Evolutionary conservation across 2,797 vertebrate species (phyloP), one percentile per base, ranked within the genome.

Genomic region (Protosalanx chinensis): DNA sequence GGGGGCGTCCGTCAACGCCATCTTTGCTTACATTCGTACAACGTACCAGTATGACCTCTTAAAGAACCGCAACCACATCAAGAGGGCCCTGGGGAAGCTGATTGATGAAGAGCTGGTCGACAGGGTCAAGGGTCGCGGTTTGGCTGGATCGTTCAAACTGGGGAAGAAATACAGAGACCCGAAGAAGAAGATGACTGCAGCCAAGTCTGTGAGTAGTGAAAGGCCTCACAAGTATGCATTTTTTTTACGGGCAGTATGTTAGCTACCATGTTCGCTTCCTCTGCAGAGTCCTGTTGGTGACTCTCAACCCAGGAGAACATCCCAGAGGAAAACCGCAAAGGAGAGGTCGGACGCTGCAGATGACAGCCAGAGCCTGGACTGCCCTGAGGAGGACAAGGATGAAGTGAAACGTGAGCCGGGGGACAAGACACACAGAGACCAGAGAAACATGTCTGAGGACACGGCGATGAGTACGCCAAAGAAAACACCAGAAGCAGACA

Each of bases 111-210:
- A 94, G 67, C 80, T 96, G 76, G 94, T 99, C 27, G 90, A 95
- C 74, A 93, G 95, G 82, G 94, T 98, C 80, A 99, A 96, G 93
- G 98, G 98, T 71, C 94, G 96, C 23, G 98, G 98, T 70, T 88
- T 98, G 84, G 93, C 95, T 5, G 97, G 96, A 0, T 98, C 98
- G 16, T 99, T 99, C 82, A 96, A 93, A 73, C 80, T 99, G 76
- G 96, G 96, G 4, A 97, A 94, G 89, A 99, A 98, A 71, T 98
- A 95, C 84, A 98, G 94, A 82, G 95, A 97, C 67, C 92, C 92
- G 20, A 94, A 95, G 88, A 93, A 86, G 78, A 90, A 80, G 80
- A 89, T 87, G 58, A 88, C 78, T 82, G 76, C 87, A 8, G 88
- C 91, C 76, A 97, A 94, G 72, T 85, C 91, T 90, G 97, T 98